phyloP scores from a whole-genome alignment of 2,888 invertebrate species.

The Trichogramma evanescens region DNA sequence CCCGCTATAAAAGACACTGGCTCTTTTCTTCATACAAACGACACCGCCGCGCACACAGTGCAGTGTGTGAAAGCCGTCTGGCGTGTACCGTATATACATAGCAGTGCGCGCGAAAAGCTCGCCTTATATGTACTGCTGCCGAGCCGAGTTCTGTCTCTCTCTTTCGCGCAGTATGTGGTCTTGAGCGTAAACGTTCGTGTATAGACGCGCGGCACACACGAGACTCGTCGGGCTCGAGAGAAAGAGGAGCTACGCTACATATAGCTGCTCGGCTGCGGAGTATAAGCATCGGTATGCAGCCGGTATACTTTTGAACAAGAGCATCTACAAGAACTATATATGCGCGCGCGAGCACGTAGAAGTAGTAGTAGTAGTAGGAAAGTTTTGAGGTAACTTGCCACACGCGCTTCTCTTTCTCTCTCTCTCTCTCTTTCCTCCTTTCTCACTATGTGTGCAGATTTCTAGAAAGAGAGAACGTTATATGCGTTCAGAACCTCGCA shows the following conservation, averaged over 20 bases:
- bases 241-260: not conserved
- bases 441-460: conserved; percentile 11
- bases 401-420: not conserved
- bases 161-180: not conserved
- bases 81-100: too few relatives aligned
- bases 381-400: not conserved
- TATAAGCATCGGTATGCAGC: conserved; percentile 17
- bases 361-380: not conserved
- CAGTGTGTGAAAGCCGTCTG: too few relatives aligned
- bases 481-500: not conserved
- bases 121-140: too few relatives aligned
- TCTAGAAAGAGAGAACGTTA: conserved; percentile 1
- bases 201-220: not conserved
- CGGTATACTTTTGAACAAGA: conserved; percentile 15
- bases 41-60: not conserved
- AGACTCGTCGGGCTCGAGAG: not conserved
- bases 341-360: not conserved
- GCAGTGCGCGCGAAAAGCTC: too few relatives aligned
- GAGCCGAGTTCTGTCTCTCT: not conserved
- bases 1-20: not conserved
- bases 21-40: not conserved
- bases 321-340: conserved; percentile 6
- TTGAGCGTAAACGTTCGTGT: conserved; percentile 3
- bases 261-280: not conserved
- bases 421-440: not conserved